Evolutionary conservation across 2,888 invertebrate species (phyloP), one percentile per base, ranked within the genome.

Genomic region (Sphaerophoria rueppellii): DNA sequence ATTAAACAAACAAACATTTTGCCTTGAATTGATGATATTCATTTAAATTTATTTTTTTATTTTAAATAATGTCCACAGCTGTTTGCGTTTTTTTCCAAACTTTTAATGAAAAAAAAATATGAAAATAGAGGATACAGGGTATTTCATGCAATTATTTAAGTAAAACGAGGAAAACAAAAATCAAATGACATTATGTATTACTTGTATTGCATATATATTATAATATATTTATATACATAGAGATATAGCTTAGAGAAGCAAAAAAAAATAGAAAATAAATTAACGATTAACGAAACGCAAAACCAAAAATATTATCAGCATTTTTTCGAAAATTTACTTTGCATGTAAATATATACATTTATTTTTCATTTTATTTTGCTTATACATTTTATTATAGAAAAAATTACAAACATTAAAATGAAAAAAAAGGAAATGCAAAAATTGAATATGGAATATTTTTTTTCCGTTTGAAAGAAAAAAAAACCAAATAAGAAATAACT

Each of bases 111-210:
- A 32, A 35, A 81, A 37, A 63, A 63, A 63, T 50, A 50, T 80
- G 76, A 87, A 87, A 83, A 90, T 89, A 91, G 96, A 96, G 96
- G 96, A 96, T 96, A 96, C 96, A 96, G 96, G 96, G 96, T 96
- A 96, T 95, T 96, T 95, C 96, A 96, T 96, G 95, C 96, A 95
- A 95, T 96, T 96, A 95, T 95, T 95, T 95, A 94, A 88, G 86
- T 76, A 80, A 85, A 72, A 85, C 69, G 61, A 82, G 73, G 37
- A 61, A 54, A 71, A 65, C 67, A 55, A 81, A 77, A 81, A 81
- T 70, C 76, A 81, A 81, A 82, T 74, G 58, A 86, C 76, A 80
- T 76, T 48, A 87, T 82, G 67, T 67, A 67, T 67, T 78, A 86
- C 86, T 82, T 85, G 81, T 76, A 81, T 77, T 81, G 76, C 85